Percentiles rank a stretch among this genome's conserved stretches.
Evolutionary conservation across 2,113 vertebrate genomes (phyloP).

Genomic region (Microcebus lehilahytsara): DNA sequence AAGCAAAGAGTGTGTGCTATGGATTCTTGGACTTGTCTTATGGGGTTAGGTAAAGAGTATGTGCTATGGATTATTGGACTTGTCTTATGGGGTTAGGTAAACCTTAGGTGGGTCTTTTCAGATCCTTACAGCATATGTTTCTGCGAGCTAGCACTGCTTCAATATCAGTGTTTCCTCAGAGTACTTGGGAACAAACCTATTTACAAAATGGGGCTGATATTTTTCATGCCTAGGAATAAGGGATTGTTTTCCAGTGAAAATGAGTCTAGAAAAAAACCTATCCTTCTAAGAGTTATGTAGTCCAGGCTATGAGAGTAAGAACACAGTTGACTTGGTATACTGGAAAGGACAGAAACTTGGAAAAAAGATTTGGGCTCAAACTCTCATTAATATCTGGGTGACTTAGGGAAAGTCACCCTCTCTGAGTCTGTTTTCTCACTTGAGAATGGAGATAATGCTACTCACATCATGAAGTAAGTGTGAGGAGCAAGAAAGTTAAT

Average conservation of each 20-base stretch:
- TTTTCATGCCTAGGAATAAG: neutral
- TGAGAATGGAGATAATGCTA: neutral
- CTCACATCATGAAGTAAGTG: neutral
- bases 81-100: neutral
- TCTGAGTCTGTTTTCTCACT: neutral
- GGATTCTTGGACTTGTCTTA: neutral
- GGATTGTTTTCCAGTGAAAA: neutral
- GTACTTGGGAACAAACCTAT: neutral
- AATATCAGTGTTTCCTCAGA: neutral
- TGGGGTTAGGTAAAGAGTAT: neutral
- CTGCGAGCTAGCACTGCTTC: neutral
- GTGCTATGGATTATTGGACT: neutral
- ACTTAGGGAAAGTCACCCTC: neutral
- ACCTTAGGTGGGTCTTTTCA: neutral
- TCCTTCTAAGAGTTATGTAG: neutral
- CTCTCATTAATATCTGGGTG: neutral
- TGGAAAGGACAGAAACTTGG: neutral
- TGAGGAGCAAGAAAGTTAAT: neutral
- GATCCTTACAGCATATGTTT: neutral
- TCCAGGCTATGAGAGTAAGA: neutral
- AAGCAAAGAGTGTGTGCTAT: neutral
- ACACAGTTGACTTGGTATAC: neutral
- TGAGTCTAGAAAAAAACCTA: neutral
- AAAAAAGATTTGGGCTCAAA: constrained; percentile 5
- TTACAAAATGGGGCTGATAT: neutral